Conservation (phyloP, 2,888 invertebrate genomes). For the Aproaerema taeniolella region DNA sequence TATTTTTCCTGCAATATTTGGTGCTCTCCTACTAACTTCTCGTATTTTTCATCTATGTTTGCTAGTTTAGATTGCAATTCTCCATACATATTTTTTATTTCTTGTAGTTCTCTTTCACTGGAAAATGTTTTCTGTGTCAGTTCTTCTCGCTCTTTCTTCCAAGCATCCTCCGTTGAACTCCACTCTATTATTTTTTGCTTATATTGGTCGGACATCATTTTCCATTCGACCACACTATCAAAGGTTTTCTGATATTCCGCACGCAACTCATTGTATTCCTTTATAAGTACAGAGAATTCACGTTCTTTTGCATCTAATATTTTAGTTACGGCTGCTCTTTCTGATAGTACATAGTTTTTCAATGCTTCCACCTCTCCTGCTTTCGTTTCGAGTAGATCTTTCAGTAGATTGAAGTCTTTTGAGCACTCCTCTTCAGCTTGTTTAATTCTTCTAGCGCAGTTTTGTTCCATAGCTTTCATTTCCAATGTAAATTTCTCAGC, state of each 20-base stretch:
- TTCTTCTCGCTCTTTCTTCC: slow-evolving; percentile 59
- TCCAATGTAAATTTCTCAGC: slow-evolving; percentile 80
- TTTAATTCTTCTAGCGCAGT: slow-evolving; percentile 65
- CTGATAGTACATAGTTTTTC: slow-evolving; percentile 68
- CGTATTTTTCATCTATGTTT: slow-evolving; percentile 55
- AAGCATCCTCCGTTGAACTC: slow-evolving; percentile 52
- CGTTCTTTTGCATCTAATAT: slow-evolving; percentile 71
- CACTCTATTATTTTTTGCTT: slow-evolving; percentile 49
- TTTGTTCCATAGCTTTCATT: slow-evolving; percentile 77
- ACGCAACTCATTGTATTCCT: slow-evolving; percentile 58
- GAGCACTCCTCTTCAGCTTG: slow-evolving; percentile 72
- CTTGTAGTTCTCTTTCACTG: slow-evolving; percentile 48
- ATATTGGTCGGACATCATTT: slow-evolving; percentile 52
- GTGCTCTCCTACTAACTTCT: slow-evolving; percentile 56
- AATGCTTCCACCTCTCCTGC: slow-evolving; percentile 71
- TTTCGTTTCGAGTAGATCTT: slow-evolving; percentile 68
- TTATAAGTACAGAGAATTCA: slow-evolving; percentile 65
- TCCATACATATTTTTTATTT: slow-evolving; percentile 55
- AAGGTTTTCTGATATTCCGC: slow-evolving; percentile 53
- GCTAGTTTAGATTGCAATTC: slow-evolving; percentile 61
- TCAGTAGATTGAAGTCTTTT: slow-evolving; percentile 58
- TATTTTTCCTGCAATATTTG: slow-evolving; percentile 77
- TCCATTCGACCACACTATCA: slow-evolving; percentile 51
- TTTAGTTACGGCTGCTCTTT: slow-evolving; percentile 68
- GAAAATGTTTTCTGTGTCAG: slow-evolving; percentile 46